Evolutionary conservation across 2,797 vertebrate genomes (phyloP).

Genomic region (Enteromius radiatus): DNA sequence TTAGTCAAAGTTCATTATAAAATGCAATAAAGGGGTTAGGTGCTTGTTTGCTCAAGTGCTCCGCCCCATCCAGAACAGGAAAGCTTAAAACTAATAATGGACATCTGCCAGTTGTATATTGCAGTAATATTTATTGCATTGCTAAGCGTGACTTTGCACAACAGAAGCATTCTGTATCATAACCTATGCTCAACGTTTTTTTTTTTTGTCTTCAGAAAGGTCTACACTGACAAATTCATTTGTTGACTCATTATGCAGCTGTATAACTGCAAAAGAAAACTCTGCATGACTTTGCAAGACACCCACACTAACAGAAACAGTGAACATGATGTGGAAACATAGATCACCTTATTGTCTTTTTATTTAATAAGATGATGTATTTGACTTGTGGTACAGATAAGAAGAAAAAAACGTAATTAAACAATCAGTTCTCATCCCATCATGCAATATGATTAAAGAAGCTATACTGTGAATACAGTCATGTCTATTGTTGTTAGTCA

Average conservation of each 20-base stretch:
- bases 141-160: background rate
- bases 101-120: background rate
- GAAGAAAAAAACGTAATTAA: background rate
- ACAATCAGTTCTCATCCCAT: background rate
- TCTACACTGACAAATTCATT: background rate
- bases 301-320: background rate
- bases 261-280: background rate
- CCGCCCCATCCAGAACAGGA: background rate
- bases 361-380: background rate
- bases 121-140: background rate
- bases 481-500: background rate
- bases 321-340: background rate
- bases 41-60: background rate
- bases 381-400: background rate
- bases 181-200: background rate
- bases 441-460: background rate
- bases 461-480: background rate
- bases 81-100: background rate
- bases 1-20: background rate
- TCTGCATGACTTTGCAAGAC: conserved; percentile 5
- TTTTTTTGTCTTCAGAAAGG: background rate
- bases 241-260: background rate
- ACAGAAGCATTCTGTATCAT: background rate
- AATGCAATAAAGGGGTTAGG: background rate
- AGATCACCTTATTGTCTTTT: background rate